These are phyloP conservation scores for Saguinus imperator DNA, from an alignment of 2,113 vertebrate species.

Conservation along the genomic window DNA sequence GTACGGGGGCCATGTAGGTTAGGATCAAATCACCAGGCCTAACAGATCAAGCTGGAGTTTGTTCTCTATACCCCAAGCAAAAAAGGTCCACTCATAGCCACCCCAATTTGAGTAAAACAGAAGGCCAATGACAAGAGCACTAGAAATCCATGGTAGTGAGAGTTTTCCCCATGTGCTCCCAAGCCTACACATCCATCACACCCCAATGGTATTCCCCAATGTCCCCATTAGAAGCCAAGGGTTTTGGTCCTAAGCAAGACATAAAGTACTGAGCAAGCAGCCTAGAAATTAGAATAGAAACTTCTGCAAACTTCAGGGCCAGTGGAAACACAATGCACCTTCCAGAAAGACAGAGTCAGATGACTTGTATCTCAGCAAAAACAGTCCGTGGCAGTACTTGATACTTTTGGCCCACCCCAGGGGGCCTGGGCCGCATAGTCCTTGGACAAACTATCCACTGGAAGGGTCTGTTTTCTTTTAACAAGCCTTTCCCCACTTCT, in stretches of 20 bases:
- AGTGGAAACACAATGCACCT: not conserved
- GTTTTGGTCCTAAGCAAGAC: not conserved
- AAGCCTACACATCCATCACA: not conserved
- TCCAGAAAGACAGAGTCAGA: not conserved
- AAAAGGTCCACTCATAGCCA: not conserved
- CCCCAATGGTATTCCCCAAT: not conserved
- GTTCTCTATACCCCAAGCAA: not conserved
- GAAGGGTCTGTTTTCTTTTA: not conserved
- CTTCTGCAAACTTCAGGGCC: not conserved
- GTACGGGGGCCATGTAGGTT: not conserved
- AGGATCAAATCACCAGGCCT: not conserved
- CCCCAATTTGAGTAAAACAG: not conserved
- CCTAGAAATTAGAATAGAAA: constrained; percentile 29
- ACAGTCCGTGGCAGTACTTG: not conserved
- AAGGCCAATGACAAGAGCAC: not conserved
- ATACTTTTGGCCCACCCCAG: not conserved
- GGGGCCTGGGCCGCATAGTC: not conserved
- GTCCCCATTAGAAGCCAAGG: not conserved
- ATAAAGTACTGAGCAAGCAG: not conserved
- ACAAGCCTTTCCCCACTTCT: not conserved
- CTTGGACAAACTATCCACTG: not conserved
- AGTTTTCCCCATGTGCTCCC: not conserved
- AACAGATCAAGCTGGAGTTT: not conserved
- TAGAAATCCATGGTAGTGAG: not conserved
- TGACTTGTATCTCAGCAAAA: not conserved